Evolutionary conservation across 2,888 invertebrate genomes (phyloP).

Genomic region (Limnephilus marmoratus): DNA sequence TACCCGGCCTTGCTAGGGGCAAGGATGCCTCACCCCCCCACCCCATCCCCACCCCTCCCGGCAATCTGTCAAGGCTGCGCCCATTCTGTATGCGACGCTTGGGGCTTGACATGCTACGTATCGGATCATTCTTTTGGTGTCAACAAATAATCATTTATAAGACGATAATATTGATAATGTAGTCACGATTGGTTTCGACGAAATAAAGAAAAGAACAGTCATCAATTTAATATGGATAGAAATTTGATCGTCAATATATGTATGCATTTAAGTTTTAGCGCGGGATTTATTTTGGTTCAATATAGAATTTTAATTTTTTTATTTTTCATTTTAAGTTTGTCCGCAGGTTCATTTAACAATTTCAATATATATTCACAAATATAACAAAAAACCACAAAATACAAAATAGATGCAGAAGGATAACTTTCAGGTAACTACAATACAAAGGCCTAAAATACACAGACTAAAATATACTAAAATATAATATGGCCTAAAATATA

Average conservation of each 20-base stretch:
- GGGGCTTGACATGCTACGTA: background rate
- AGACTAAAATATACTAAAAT: too few species aligned
- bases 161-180: background rate
- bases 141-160: too few species aligned
- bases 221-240: background rate
- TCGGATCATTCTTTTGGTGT: background rate
- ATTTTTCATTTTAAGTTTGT: too few species aligned
- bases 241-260: background rate
- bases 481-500: too few species aligned
- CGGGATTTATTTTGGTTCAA: background rate
- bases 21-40: slow-evolving; percentile 40
- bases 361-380: too few species aligned
- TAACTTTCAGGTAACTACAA: too few species aligned
- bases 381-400: too few species aligned
- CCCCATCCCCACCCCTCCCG: slow-evolving; percentile 5
- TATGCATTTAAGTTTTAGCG: background rate
- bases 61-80: background rate
- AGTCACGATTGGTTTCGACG: background rate
- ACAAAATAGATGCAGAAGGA: too few species aligned
- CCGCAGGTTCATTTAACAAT: too few species aligned
- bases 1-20: slow-evolving; percentile 60
- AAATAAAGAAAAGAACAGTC: background rate
- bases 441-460: too few species aligned
- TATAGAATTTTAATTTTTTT: too few species aligned
- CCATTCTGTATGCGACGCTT: background rate